Conservation (phyloP, 2,113 vertebrate species). For the Gnathonemus echidnorhynchus region DNA sequence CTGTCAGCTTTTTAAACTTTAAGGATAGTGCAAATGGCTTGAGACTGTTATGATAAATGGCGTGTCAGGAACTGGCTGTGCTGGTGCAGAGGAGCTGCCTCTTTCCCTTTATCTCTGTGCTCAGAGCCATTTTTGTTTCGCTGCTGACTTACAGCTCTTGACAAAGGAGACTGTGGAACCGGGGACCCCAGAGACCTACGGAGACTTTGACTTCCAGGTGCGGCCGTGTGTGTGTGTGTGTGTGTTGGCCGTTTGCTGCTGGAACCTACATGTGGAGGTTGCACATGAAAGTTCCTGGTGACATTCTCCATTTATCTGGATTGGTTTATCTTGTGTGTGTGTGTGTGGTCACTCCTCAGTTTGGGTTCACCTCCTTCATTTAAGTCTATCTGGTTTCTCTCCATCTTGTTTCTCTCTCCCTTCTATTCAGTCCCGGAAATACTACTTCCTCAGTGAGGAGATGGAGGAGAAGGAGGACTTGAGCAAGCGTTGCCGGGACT, state of each 20-base stretch:
- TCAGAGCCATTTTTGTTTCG: not conserved
- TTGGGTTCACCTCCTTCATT: not conserved
- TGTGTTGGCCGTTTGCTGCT: too few relatives aligned
- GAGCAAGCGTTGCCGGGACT: constrained; percentile 65
- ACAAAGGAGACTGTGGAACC: constrained; percentile 68
- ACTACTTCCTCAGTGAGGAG: constrained; percentile 83
- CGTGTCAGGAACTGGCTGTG: not conserved
- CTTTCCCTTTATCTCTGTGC: not conserved
- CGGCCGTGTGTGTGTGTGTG: not conserved
- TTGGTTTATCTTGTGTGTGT: not conserved
- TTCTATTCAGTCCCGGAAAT: constrained; percentile 73
- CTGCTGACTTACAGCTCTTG: constrained; percentile 61
- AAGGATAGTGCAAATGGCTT: not conserved
- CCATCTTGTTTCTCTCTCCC: not conserved
- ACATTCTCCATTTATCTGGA: not conserved
- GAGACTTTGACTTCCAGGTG: constrained; percentile 84
- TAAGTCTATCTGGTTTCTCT: not conserved
- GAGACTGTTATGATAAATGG: not conserved
- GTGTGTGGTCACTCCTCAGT: not conserved
- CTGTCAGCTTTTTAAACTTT: not conserved
- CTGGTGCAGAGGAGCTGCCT: not conserved
- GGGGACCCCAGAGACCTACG: constrained; percentile 66
- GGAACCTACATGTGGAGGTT: too few relatives aligned
- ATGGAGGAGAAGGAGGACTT: constrained; percentile 63
- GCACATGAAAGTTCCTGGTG: too few relatives aligned